Base-by-base conservation (phyloP, 2,888 invertebrate species). In the Cataglyphis albicans region DNA sequence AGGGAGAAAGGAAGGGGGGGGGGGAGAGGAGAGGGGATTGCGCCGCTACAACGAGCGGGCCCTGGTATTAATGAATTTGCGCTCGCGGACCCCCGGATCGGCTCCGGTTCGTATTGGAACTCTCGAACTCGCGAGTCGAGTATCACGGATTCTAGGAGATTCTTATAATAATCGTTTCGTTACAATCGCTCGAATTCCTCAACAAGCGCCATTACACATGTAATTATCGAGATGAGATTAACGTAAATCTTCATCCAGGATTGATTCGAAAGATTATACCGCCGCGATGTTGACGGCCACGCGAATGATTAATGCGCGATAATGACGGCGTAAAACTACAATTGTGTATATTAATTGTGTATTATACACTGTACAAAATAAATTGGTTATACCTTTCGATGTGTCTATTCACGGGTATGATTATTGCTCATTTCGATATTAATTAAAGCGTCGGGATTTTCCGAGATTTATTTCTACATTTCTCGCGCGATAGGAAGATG, bases 11-110 rank as follows among this genome's bases (percentile, higher is more conserved):
- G 12, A 6, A 1, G 18, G 6, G 6, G 6, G 18, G 6, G 7
- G 18, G 44, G 25, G 25, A 1, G 18, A 1, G 18, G 6, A 18
- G 6, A 1, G 18, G 48, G 18, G 48, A 85, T 86, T 81, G 32
- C 84, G 82, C 72, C 74, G 82, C 70, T 81, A 75, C 82, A 84
- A 75, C 84, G 64, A 59, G 63, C 48, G 35, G 38, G 29, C 48
- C 35, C 44, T 59, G 73, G 48, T 61, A 57, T 83, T 90, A 91
- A 90, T 90, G 88, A 90, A 91, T 90, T 88, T 84, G 84, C 86
- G 85, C 72, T 44, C 59, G 48, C 57, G 75, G 48, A 75, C 35
- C 29, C 35, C 75, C 48, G 48, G 52, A 38, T 55, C 75, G 25
- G 7, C 29, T 25, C 12, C 41, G 7, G 61, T 7, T 25, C 52